Evolutionary conservation across 2,888 invertebrate genomes (phyloP).

Genomic region (Capitulum mitella): DNA sequence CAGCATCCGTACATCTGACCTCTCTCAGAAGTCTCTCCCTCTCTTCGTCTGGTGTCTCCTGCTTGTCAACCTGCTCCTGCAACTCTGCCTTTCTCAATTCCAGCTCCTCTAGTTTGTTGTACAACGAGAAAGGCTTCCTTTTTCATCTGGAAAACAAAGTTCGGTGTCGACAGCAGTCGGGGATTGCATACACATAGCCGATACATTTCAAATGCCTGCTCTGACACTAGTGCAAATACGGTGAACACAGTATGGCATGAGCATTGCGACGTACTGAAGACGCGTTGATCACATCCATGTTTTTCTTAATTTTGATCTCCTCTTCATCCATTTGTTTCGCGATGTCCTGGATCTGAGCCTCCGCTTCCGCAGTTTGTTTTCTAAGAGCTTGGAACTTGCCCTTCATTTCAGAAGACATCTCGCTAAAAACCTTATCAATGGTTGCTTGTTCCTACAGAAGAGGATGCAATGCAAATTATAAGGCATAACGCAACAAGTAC

Average conservation of each 20-base stretch:
- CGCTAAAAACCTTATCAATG: slow-evolving; percentile 40
- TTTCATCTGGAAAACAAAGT: neutral
- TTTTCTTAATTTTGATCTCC: neutral
- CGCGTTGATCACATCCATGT: slow-evolving; percentile 5
- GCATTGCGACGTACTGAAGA: neutral
- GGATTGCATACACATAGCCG: no score
- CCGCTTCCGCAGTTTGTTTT: neutral
- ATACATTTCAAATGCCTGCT: no score
- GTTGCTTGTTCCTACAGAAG: neutral
- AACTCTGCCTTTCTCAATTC: slow-evolving; percentile 57
- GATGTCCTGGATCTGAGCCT: neutral
- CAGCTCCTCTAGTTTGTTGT: slow-evolving; percentile 54
- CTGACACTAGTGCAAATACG: no score
- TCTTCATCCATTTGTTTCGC: neutral
- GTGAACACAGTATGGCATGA: no score
- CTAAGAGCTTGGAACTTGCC: neutral
- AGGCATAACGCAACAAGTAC: no score
- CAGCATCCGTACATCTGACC: no score
- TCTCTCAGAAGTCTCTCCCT: slow-evolving; percentile 59
- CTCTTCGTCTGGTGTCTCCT: slow-evolving; percentile 68
- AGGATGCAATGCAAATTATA: neutral
- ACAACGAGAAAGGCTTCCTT: slow-evolving; percentile 41
- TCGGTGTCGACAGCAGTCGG: no score
- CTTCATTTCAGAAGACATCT: slow-evolving; percentile 57
- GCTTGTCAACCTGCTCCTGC: slow-evolving; percentile 59